A percentile compares a stretch with the other conserved stretches of the same genome.
Evolutionary conservation across 2,113 vertebrate genomes (phyloP).

Genomic region (Entomyzon cyanotis): DNA sequence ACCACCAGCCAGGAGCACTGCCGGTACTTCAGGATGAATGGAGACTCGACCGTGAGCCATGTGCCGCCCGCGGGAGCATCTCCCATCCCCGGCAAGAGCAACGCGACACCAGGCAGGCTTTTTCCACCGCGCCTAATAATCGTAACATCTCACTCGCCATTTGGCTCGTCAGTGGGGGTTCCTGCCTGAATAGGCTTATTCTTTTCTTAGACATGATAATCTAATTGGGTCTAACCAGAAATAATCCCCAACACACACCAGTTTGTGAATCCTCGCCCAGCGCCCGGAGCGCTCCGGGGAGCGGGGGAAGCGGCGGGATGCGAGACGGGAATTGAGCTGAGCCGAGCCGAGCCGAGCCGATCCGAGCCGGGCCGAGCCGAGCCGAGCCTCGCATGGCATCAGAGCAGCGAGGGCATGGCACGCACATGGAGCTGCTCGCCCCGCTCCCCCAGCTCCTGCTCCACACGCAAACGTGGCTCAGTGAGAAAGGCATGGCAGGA

Average conservation of each 20-base stretch:
- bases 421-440: neutral
- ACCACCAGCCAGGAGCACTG: neutral
- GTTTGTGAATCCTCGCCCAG: neutral
- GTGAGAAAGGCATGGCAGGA: neutral
- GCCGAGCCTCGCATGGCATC: neutral
- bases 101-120: neutral
- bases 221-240: constrained; percentile 63
- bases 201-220: constrained; percentile 60
- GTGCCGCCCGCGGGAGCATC: neutral
- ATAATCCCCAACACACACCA: constrained; percentile 32
- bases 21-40: accelerated
- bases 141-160: constrained; percentile 46
- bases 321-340: neutral
- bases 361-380: neutral
- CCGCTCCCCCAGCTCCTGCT: neutral
- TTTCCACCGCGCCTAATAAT: neutral
- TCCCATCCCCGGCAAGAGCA: neutral
- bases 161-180: constrained; percentile 26
- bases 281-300: neutral
- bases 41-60: neutral
- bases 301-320: neutral
- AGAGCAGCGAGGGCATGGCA: neutral
- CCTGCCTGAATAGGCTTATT: constrained; percentile 36
- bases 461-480: neutral
- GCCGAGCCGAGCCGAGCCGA: neutral